phyloP scores from a whole-genome alignment of 2,113 vertebrate species.

The Platanista minor region DNA sequence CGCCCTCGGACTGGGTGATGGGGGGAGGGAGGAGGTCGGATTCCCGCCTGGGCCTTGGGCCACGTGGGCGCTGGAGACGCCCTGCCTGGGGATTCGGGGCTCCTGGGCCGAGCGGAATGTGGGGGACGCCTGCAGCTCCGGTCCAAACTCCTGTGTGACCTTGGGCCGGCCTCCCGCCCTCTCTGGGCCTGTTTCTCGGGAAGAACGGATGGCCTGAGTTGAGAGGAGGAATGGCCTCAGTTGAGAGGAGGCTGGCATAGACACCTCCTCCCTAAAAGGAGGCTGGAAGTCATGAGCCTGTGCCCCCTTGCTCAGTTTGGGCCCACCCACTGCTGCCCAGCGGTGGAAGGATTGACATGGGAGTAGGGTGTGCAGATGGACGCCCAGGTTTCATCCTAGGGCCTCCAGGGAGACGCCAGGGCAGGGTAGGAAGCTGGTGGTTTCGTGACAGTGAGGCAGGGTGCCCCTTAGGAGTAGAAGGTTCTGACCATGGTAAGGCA shows the following conservation, averaged over 20 bases:
- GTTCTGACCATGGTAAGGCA: not conserved
- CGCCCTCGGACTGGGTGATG: conserved; percentile 50
- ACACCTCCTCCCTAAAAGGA: not conserved
- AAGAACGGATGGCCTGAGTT: not conserved
- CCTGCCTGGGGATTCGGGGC: conserved; percentile 3
- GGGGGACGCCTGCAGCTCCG: not conserved
- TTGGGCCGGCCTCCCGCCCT: conserved; percentile 49
- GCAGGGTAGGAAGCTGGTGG: not conserved
- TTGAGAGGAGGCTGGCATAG: not conserved
- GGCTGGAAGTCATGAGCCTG: not conserved
- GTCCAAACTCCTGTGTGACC: conserved; percentile 66
- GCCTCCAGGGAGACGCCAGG: not conserved
- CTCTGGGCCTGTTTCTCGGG: conserved; percentile 49
- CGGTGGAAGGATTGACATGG: not conserved
- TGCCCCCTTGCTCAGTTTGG: not conserved
- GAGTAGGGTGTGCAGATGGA: not conserved
- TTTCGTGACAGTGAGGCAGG: not conserved
- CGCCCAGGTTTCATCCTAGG: not conserved
- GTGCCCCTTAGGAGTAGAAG: not conserved
- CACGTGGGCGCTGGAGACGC: conserved; percentile 67
- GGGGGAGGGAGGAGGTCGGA: conserved; percentile 13
- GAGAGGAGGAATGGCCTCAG: no score
- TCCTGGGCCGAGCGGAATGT: not conserved
- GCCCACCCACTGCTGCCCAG: not conserved
- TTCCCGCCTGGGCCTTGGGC: conserved; percentile 59